Percentiles rank a stretch among this genome's conserved stretches.
phyloP scores from a whole-genome alignment of 2,888 invertebrate genomes.

The Andrena camellia region DNA sequence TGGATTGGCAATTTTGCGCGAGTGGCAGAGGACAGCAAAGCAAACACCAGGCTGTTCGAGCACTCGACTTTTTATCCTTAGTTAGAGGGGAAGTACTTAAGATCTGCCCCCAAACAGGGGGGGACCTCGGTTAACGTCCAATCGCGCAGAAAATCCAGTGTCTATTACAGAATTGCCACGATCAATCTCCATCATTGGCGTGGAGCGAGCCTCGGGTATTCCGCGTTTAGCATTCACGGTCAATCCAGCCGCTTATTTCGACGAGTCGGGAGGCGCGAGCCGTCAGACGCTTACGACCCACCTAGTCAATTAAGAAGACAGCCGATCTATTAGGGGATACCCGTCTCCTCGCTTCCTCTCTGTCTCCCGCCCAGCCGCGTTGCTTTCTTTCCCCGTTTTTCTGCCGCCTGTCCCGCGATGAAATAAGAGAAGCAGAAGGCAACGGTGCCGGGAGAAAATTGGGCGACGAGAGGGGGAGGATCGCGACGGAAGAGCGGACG shows the following conservation, averaged over 20 bases:
- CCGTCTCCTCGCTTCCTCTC: conserved; percentile 37
- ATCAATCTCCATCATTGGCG: conserved; percentile 54
- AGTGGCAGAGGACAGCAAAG: too few species aligned
- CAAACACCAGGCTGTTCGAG: too few species aligned
- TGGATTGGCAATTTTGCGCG: neutral
- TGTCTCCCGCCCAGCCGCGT: neutral
- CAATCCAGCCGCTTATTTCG: conserved; percentile 64
- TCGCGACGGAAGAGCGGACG: neutral
- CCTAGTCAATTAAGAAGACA: conserved; percentile 84
- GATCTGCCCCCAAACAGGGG: neutral
- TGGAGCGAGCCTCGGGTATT: conserved; percentile 59
- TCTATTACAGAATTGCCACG: conserved; percentile 58
- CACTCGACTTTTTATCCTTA: neutral
- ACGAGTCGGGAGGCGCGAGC: conserved; percentile 67
- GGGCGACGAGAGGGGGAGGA: conserved; percentile 30
- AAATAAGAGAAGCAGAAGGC: conserved; percentile 33
- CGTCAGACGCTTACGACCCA: conserved; percentile 76
- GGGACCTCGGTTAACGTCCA: conserved; percentile 16
- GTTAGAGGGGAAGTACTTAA: neutral
- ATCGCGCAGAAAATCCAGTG: conserved; percentile 1
- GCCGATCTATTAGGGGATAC: conserved; percentile 81
- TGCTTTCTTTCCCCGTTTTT: conserved; percentile 37
- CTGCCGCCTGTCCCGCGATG: conserved; percentile 36
- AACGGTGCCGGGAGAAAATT: conserved; percentile 23
- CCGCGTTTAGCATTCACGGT: conserved; percentile 62